These are phyloP conservation scores for Grapholita molesta DNA, from an alignment of 1,140 invertebrate genomes.

Conservation along the genomic window DNA sequence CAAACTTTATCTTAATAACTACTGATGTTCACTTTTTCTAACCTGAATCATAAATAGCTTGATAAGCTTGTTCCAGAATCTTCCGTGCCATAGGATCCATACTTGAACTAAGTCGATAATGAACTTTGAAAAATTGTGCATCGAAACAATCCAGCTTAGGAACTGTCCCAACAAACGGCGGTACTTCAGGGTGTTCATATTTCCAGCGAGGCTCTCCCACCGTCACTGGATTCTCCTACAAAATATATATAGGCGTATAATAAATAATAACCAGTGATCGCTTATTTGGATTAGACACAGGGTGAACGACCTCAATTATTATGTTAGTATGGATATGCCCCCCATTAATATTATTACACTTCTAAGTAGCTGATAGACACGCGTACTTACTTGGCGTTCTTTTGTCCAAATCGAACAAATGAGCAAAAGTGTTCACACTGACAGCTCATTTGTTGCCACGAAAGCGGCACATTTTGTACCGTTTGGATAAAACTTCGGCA, in stretches of 20 bases:
- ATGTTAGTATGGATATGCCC: too few species aligned
- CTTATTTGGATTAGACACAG: too few species aligned
- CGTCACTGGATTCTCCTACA: constrained; percentile 33
- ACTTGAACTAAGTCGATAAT: constrained; percentile 53
- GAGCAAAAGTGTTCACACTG: too few species aligned
- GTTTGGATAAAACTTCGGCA: too few species aligned
- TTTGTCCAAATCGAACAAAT: too few species aligned
- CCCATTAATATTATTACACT: too few species aligned
- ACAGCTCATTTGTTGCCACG: too few species aligned
- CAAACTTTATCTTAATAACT: background rate
- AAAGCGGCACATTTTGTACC: too few species aligned
- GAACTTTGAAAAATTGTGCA: constrained; percentile 70
- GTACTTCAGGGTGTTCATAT: constrained; percentile 39
- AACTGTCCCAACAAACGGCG: constrained; percentile 23
- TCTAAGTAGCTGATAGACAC: too few species aligned
- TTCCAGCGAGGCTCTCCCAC: constrained; percentile 25
- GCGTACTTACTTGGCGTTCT: too few species aligned
- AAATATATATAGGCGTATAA: background rate
- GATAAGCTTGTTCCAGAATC: constrained; percentile 63
- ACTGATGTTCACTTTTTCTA: background rate
- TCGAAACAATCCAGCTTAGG: constrained; percentile 48
- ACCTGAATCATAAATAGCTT: constrained; percentile 74
- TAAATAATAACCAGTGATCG: too few species aligned
- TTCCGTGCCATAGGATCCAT: constrained; percentile 73
- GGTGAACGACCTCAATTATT: too few species aligned